Evolutionary conservation across 1,140 invertebrate genomes (phyloP), one percentile per base, ranked within the genome.

Genomic region (Zaprionus davidi): DNA sequence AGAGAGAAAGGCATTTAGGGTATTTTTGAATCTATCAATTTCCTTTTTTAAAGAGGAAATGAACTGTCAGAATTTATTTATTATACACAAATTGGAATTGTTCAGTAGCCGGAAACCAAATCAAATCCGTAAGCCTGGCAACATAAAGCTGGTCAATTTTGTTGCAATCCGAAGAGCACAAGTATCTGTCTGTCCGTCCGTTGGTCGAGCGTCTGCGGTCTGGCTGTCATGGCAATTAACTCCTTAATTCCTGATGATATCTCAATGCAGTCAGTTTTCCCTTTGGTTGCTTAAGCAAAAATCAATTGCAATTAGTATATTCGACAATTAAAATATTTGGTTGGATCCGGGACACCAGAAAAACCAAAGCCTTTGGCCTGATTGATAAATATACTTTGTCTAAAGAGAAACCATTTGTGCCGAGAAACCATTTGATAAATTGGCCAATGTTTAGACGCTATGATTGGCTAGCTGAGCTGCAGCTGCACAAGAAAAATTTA

Each of bases 391-490:
- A 24, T 71, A 22, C 34, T 62, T 46, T 62, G 63, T 20, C 2
- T n/a, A 41, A n/a, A n/a, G n/a, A n/a, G n/a, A n/a, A n/a, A n/a
- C n/a, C n/a, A n/a, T n/a, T n/a, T n/a, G n/a, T n/a, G n/a, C n/a
- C n/a, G 12, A n/a, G n/a, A 57, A 26, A 46, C 55, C 44, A 59
- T 71, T 82, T 83, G 76, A 55, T 53, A 80, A 82, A 83, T 80
- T 70, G 66, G 26, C 17, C 13, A 56, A 56, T 9, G 38, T 62
- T 36, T 38, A 49, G 20, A n/a, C 20, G 56, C 9, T 26, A 24
- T 9, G 31, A 24, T 36, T 62, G 46, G 4, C 51, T 24, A 15
- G 9, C 20, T n/a, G 15, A 56, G 26, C 13, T 64, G 36, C 26
- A 65, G 11, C 0, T 44, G 5, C 13, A 44, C 4, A 55, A n/a